Base-by-base conservation (phyloP, 2,113 vertebrate genomes). In the Polypterus senegalus region DNA sequence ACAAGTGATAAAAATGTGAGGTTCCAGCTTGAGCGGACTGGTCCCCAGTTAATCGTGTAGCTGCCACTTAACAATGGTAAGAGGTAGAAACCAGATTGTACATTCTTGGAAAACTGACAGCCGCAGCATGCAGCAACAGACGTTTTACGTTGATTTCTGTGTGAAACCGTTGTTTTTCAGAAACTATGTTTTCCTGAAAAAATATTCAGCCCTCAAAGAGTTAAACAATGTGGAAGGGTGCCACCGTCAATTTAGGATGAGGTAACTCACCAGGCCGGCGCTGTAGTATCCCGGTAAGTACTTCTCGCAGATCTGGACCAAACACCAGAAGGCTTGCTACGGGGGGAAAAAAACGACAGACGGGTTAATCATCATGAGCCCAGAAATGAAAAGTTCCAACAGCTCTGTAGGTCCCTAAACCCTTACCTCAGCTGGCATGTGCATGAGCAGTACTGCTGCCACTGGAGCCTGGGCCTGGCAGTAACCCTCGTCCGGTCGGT, bases 241-340 rank as follows among this genome's bases (percentile, higher is more conserved):
- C 27, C 9, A 54, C 53, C 3, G 6, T 9, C 9, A 54, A 11
- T 2, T 11, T 11, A 54, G 53, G 9, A 8, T 9, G 7, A 10
- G 5, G 4, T 7, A 5, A 81, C 91, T 87, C 74, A 95, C 92
- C 87, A 95, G 79, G 7, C 91, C 91, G 4, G 91, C 91, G 7
- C 92, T 95, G 81, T 94, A 95, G 75, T 95, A 95, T 7, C 92
- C 92, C 0, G 92, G 92, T 27, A 95, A 84, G 61, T 86, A 95
- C 65, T 87, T 91, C 80, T 95, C 92, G 46, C 92, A 95, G 68
- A 95, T 95, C 76, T 94, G 91, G 46, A 95, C 92, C 66, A 95
- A 85, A 77, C 91, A 93, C 92, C 92, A 95, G 74, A 95, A 95
- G 3, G 92, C 92, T 91, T 92, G 91, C 92, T 95, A 81, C 5